A percentile compares a stretch with the other conserved stretches of the same genome.
Conservation (phyloP, 2,888 invertebrate genomes). For the Gerosis bhagava region DNA sequence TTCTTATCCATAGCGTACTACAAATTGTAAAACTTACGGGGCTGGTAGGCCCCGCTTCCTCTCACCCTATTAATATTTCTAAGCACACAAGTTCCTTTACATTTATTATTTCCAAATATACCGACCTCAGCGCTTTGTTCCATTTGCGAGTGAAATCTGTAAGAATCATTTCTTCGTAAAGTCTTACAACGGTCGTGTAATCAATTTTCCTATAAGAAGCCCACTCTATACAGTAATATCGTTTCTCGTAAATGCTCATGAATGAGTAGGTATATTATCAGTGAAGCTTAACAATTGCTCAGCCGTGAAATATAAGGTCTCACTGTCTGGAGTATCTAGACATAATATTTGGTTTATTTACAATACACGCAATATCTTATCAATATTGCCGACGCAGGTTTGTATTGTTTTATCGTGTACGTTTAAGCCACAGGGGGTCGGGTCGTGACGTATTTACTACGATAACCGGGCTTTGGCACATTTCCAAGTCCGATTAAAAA, state of each 20-base stretch:
- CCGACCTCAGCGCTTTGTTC: too few relatives aligned
- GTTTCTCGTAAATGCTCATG: constrained; percentile 8
- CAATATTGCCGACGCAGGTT: too few relatives aligned
- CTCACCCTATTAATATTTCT: too few relatives aligned
- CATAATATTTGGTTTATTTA: background rate
- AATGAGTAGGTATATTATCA: constrained; percentile 32
- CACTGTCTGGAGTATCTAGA: background rate
- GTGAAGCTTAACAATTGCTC: constrained; percentile 51
- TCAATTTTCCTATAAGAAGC: constrained; percentile 17
- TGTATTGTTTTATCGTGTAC: constrained; percentile 23
- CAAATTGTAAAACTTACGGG: too few relatives aligned
- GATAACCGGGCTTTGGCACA: constrained; percentile 16
- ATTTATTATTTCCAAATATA: too few relatives aligned
- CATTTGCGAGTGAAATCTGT: background rate
- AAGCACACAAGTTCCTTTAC: too few relatives aligned
- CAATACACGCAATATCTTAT: constrained; percentile 9
- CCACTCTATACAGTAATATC: constrained; percentile 4
- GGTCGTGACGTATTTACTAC: constrained; percentile 35
- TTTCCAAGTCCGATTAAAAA: background rate
- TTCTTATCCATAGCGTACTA: too few relatives aligned
- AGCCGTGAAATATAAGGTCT: constrained; percentile 1
- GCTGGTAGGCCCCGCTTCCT: too few relatives aligned
- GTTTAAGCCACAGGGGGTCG: constrained; percentile 31
- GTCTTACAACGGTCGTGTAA: constrained; percentile 16
- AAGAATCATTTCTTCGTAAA: background rate